phyloP scores from a whole-genome alignment of 2,888 invertebrate genomes.

The Altica lythri region DNA sequence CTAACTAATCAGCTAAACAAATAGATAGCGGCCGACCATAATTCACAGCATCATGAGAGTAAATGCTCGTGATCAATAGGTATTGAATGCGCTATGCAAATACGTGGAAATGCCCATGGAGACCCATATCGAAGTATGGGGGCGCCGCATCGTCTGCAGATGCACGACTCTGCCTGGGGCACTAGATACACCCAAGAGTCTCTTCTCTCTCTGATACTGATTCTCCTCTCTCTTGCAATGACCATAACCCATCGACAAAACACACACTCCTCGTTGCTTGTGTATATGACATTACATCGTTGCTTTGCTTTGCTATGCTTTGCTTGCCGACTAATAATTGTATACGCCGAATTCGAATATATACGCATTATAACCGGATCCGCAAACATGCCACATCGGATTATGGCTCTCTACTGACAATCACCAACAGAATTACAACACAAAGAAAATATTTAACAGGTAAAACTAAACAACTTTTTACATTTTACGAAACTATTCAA shows the following conservation, averaged over 20 bases:
- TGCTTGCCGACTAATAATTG: conserved; percentile 49
- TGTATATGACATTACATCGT: conserved; percentile 49
- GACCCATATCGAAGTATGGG: conserved; percentile 46
- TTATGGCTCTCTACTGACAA: conserved; percentile 30
- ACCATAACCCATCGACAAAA: conserved; percentile 17
- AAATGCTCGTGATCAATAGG: conserved; percentile 58
- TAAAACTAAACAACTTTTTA: too few relatives aligned
- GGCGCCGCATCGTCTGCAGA: conserved; percentile 42
- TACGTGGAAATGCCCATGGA: conserved; percentile 42
- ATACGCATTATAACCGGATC: conserved; percentile 50
- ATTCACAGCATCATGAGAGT: conserved; percentile 58
- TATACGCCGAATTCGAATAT: conserved; percentile 43
- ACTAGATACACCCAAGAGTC: conserved; percentile 48
- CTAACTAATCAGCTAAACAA: conserved; percentile 61
- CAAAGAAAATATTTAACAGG: too few relatives aligned
- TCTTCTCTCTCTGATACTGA: conserved; percentile 16
- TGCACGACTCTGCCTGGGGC: conserved; percentile 44
- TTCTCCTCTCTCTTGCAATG: conserved; percentile 15
- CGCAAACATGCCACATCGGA: conserved; percentile 50
- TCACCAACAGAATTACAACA: background rate
- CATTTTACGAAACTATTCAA: too few relatives aligned
- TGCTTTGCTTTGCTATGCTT: conserved; percentile 1
- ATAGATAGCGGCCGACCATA: conserved; percentile 59
- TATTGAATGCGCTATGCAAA: conserved; percentile 58
- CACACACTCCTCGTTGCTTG: conserved; percentile 19